Evolutionary conservation across 2,797 vertebrate species (phyloP).

Genomic region (Taeniopygia guttata): DNA sequence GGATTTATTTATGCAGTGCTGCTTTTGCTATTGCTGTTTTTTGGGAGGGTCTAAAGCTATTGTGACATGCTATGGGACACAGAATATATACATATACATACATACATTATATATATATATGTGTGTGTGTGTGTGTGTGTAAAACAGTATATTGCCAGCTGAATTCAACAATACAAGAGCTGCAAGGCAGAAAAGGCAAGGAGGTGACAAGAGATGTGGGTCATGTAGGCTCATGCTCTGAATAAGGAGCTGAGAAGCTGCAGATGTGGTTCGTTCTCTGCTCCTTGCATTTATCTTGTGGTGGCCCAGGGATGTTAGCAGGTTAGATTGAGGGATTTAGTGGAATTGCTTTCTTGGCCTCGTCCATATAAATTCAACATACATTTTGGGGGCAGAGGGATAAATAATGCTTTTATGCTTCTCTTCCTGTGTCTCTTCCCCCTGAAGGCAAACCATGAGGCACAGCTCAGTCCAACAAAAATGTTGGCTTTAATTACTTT

Average conservation of each 20-base stretch:
- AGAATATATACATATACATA: not conserved
- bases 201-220: not conserved
- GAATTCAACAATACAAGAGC: not conserved
- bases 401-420: not conserved
- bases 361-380: rapidly evolving
- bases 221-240: not conserved
- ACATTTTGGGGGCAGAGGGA: not conserved
- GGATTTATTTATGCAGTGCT: not conserved
- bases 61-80: not conserved
- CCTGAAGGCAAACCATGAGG: not conserved
- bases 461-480: not conserved
- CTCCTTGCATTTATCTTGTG: not conserved
- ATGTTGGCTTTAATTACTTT: not conserved
- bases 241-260: not conserved
- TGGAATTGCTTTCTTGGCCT: not conserved
- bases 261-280: not conserved
- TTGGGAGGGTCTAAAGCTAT: not conserved
- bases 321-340: not conserved
- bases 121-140: no score
- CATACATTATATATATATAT: not conserved
- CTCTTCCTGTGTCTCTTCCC: not conserved
- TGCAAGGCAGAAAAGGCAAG: not conserved
- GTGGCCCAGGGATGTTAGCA: not conserved
- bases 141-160: not conserved
- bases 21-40: not conserved